Evolutionary conservation across 2,888 invertebrate genomes (phyloP).

Genomic region (Drosophila borborema): DNA sequence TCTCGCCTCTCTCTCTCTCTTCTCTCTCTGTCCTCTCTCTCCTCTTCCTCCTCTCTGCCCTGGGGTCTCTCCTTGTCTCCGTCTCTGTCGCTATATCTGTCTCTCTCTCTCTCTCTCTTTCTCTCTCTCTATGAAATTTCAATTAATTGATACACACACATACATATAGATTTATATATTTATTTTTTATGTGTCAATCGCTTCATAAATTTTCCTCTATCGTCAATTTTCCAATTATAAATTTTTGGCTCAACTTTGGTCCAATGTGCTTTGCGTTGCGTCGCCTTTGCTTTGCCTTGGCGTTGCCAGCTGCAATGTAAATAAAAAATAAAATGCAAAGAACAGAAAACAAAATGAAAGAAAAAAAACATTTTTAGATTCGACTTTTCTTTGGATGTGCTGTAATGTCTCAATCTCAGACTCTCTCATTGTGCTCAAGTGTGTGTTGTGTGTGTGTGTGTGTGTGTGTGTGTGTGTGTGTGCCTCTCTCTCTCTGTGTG

Average conservation of each 20-base stretch:
- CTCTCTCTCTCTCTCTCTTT: neutral
- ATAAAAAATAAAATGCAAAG: conserved; percentile 47
- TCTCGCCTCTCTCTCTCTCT: too few species aligned
- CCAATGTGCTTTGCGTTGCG: conserved; percentile 31
- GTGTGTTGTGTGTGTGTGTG: conserved; percentile 24
- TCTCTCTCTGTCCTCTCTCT: neutral
- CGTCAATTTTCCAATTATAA: conserved; percentile 7
- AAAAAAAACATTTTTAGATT: conserved; percentile 57
- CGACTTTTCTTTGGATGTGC: conserved; percentile 58
- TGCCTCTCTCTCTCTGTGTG: conserved; percentile 29
- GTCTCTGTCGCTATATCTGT: neutral
- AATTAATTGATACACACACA: neutral
- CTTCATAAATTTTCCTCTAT: conserved; percentile 1
- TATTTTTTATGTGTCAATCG: too few species aligned
- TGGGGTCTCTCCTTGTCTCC: too few species aligned
- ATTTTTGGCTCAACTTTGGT: conserved; percentile 1
- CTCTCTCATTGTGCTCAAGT: neutral
- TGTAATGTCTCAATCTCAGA: conserved; percentile 60
- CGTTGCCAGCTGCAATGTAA: conserved; percentile 56
- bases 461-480: conserved; percentile 38
- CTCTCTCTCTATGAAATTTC: neutral
- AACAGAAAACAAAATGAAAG: neutral
- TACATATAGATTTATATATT: neutral
- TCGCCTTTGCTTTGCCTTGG: neutral
- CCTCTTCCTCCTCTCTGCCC: neutral